Base-by-base conservation (phyloP, 2,888 invertebrate species). In the Eretmocerus hayati region DNA sequence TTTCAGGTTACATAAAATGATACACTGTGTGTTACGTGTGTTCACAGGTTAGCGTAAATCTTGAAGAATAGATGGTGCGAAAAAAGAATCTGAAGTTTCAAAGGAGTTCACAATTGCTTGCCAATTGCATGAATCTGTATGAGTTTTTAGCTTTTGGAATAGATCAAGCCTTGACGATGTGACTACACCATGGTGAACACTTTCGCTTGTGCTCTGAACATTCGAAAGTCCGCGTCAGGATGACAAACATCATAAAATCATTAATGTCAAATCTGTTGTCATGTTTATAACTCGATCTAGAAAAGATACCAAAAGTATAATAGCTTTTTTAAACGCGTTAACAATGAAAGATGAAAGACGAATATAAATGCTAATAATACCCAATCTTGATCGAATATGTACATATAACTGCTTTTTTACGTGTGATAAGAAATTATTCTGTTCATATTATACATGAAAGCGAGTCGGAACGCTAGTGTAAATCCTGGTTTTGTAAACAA, bases 351-450 rank as follows among this genome's bases (percentile, higher is more conserved):
- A 30, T 23, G 32, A 37, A 53, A 52, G 61, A 60, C 59, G 48
- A 57, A 46, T 50, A 62, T 60, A 53, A 61, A 63, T 56, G 58
- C 60, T 59, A 60, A 64, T 62, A 63, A 58, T 66, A 64, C 62
- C 62, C 65, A 65, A 63, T 62, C 61, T 63, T 63, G 49, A 62
- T 65, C 62, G 62, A 60, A 68, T 57, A 62, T 69, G 67, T 70
- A 69, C 61, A 67, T 70, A 69, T 61, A 69, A 66, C 65, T 65
- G 69, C 67, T 69, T 70, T 70, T 53, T 70, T 70, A 66, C 69
- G 69, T 67, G 63, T 64, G 62, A 65, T 63, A 61, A 62, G 56
- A 48, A 55, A 63, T 64, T 58, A 67, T 63, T 62, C 64, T 63
- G 66, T 64, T 66, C 61, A 63, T 67, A 67, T 63, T 64, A 64